A percentile compares a stretch with the other conserved stretches of the same genome.
Conservation (phyloP, 2,113 vertebrate genomes). For the Sinocyclocheilus anshuiensis region DNA sequence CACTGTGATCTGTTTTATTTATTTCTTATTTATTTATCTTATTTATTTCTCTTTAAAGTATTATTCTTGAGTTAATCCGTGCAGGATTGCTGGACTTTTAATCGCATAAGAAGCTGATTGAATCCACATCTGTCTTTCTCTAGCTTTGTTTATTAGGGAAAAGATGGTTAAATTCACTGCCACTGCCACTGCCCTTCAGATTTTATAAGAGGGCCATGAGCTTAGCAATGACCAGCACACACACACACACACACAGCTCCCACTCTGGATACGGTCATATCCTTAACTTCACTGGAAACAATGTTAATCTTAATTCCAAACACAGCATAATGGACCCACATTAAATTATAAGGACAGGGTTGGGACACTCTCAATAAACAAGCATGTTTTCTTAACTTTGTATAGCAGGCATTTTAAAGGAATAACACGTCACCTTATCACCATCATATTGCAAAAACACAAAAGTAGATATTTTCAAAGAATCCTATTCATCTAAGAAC, state of each 20-base stretch:
- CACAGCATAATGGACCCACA: slow-evolving; percentile 52
- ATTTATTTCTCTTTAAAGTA: background rate
- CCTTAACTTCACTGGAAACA: slow-evolving; percentile 65
- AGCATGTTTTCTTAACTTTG: background rate
- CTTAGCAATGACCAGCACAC: slow-evolving; percentile 55
- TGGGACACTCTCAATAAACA: slow-evolving; percentile 3
- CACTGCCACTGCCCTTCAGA: slow-evolving; percentile 19
- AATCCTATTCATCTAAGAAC: too few species aligned
- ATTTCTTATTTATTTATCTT: background rate
- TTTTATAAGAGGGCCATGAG: slow-evolving; percentile 48
- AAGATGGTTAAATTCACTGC: slow-evolving; percentile 29
- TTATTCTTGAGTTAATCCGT: background rate
- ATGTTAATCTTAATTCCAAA: slow-evolving; percentile 65
- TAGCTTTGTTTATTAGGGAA: slow-evolving; percentile 9
- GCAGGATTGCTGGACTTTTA: background rate
- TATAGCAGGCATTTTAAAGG: background rate
- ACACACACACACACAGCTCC: slow-evolving; percentile 1
- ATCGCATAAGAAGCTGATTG: background rate
- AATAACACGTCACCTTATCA: background rate
- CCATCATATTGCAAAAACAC: background rate
- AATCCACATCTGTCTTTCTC: slow-evolving; percentile 29
- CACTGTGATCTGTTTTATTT: background rate
- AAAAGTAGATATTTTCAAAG: too few species aligned
- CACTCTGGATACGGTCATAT: slow-evolving; percentile 59
- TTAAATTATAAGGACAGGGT: slow-evolving; percentile 63